These are phyloP conservation scores for Thomomys bottae DNA, from an alignment of 2,113 vertebrate species.

Conservation along the genomic window DNA sequence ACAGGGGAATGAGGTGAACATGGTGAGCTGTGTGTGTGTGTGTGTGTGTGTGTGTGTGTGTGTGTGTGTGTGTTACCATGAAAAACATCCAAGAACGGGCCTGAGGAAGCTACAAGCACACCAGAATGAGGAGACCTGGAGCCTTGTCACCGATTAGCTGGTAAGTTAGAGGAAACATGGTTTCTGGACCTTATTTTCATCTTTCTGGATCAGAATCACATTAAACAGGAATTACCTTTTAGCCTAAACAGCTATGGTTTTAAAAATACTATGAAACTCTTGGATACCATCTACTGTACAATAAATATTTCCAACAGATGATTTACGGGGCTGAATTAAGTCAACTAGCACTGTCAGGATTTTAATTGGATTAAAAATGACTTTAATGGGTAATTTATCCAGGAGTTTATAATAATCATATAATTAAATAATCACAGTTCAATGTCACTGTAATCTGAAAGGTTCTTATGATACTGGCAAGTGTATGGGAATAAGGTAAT, in stretches of 20 bases:
- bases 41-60: background rate
- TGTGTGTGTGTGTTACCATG: background rate
- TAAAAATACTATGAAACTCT: constrained; percentile 37
- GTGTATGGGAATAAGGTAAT: constrained; percentile 3
- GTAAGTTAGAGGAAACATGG: background rate
- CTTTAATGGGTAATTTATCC: constrained; percentile 68
- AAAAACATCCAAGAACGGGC: background rate
- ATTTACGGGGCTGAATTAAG: constrained; percentile 60
- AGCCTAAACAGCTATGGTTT: background rate
- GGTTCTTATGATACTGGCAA: constrained; percentile 19
- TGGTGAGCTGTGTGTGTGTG: background rate
- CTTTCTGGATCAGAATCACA: constrained; percentile 1
- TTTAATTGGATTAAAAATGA: constrained; percentile 74
- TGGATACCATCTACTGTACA: background rate
- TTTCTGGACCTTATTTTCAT: background rate
- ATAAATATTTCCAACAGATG: constrained; percentile 52
- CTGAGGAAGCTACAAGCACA: constrained; percentile 8
- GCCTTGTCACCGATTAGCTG: background rate
- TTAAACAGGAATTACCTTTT: background rate
- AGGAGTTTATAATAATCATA: constrained; percentile 69
- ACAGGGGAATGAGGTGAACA: background rate
- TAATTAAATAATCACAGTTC: constrained; percentile 71
- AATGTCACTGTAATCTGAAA: constrained; percentile 52
- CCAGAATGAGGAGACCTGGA: background rate
- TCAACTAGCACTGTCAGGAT: constrained; percentile 66